Conservation (phyloP, 2,888 invertebrate genomes). For the Megaustenia siamemsis region DNA sequence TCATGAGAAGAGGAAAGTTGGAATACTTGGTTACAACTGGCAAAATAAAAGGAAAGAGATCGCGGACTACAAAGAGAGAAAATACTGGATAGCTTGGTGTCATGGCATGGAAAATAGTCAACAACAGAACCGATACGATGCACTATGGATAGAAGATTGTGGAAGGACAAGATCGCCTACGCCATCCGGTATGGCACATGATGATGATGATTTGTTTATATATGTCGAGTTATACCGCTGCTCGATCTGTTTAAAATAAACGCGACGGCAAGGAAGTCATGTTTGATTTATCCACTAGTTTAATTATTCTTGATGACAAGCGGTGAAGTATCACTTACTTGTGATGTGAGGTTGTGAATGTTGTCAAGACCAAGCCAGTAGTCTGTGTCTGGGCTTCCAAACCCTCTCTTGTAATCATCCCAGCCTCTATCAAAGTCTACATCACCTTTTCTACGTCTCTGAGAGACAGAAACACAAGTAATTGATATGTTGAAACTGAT, state of each 20-base stretch:
- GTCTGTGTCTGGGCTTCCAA: not conserved
- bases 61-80: too few species aligned
- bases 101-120: too few species aligned
- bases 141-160: too few species aligned
- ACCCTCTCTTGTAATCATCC: conserved; percentile 10
- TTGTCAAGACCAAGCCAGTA: not conserved
- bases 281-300: not conserved
- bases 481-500: not conserved
- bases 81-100: too few species aligned
- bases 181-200: too few species aligned
- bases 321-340: conserved; percentile 63
- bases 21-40: too few species aligned
- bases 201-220: too few species aligned
- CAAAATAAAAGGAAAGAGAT: too few species aligned
- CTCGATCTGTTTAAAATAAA: not conserved
- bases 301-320: too few species aligned
- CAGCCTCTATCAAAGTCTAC: conserved; percentile 12
- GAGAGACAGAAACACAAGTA: not conserved
- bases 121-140: too few species aligned
- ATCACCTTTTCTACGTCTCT: conserved; percentile 1
- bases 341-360: conserved; percentile 16
- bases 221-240: not conserved
- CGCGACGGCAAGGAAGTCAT: not conserved
- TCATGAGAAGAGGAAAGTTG: too few species aligned
- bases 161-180: too few species aligned